These are phyloP conservation scores for Ploceus nigricollis DNA, from an alignment of 2,113 vertebrate species.

Conservation along the genomic window DNA sequence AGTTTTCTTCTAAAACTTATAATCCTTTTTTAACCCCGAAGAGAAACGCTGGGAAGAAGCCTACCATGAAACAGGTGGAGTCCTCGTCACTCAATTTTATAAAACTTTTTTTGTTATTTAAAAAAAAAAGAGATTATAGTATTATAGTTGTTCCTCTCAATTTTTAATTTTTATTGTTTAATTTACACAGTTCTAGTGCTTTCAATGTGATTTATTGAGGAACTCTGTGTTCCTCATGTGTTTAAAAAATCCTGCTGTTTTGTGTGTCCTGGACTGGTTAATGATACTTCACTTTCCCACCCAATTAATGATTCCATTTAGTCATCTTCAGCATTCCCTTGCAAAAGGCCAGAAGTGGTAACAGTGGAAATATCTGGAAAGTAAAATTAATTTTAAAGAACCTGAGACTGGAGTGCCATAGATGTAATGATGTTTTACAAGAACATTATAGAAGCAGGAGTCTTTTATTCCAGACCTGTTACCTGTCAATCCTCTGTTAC, in stretches of 20 bases:
- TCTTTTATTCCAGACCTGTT: conserved; percentile 75
- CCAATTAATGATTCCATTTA: background rate
- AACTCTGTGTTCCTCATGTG: background rate
- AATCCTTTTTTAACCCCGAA: background rate
- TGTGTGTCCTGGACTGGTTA: background rate
- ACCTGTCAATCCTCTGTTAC: conserved; percentile 87
- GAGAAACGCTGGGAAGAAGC: background rate
- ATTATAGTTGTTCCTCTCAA: background rate
- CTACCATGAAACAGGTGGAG: background rate
- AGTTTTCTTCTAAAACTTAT: background rate
- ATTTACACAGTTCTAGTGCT: background rate
- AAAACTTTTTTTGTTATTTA: background rate
- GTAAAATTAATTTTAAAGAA: background rate
- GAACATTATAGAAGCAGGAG: background rate
- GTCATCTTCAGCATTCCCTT: background rate
- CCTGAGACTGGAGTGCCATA: background rate
- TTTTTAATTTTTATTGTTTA: background rate
- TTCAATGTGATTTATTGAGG: background rate
- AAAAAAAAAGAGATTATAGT: background rate
- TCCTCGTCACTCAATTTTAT: background rate
- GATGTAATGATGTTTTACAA: background rate
- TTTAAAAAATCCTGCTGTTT: background rate
- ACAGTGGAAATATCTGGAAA: background rate
- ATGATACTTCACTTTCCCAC: background rate
- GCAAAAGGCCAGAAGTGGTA: background rate